Evolutionary conservation across 2,888 invertebrate species (phyloP).

Genomic region (Aricia artaxerxes): DNA sequence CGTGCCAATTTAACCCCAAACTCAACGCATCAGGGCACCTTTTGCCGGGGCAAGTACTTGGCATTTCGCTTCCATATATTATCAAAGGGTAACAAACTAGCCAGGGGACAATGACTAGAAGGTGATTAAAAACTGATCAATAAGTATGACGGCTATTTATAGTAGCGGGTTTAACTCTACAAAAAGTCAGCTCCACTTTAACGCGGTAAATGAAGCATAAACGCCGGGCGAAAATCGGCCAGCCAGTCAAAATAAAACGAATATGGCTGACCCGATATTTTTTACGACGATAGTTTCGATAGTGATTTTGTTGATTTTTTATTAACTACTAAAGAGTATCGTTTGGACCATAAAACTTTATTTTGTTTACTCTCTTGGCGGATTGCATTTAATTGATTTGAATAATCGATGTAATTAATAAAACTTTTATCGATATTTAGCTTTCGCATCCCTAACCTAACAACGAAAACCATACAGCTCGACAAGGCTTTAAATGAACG

Average conservation of each 20-base stretch:
- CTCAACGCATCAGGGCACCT: background rate
- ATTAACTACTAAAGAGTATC: background rate
- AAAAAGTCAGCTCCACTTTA: background rate
- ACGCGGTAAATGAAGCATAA: constrained; percentile 16
- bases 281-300: background rate
- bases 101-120: constrained; percentile 35
- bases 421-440: background rate
- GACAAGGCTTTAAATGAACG: no score
- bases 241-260: constrained; percentile 15
- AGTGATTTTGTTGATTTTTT: constrained; percentile 10
- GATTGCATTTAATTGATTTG: background rate
- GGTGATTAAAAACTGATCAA: constrained; percentile 31
- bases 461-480: no score
- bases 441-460: no score
- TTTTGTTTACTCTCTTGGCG: background rate
- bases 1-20: background rate
- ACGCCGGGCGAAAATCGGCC: background rate
- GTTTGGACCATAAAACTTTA: background rate
- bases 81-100: constrained; percentile 36
- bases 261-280: constrained; percentile 4
- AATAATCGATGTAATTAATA: background rate
- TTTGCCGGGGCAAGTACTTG: background rate
- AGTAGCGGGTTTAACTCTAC: constrained; percentile 24
- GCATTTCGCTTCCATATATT: constrained; percentile 22
- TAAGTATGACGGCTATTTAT: constrained; percentile 29